phyloP scores from a whole-genome alignment of 2,797 vertebrate genomes.

The Apogon talboti region DNA sequence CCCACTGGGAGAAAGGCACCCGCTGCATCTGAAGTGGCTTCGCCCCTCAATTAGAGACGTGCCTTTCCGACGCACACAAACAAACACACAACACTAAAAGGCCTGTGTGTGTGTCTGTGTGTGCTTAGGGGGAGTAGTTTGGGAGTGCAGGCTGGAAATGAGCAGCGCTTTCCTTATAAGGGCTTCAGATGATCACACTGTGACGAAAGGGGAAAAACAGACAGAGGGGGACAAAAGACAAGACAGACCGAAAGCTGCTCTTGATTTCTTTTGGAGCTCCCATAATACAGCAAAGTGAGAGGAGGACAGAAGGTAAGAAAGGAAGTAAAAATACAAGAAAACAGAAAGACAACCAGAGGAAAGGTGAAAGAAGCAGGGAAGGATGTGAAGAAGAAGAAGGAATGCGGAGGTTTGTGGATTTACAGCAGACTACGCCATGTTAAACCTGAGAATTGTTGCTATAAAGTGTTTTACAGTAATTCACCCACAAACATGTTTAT shows the following conservation, averaged over 20 bases:
- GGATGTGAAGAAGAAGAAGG: neutral
- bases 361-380: neutral
- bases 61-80: slow-evolving; percentile 59
- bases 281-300: neutral
- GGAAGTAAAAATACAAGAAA: neutral
- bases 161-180: slow-evolving; percentile 22
- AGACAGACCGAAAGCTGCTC: slow-evolving; percentile 19
- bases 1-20: slow-evolving; percentile 61
- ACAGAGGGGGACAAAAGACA: slow-evolving; percentile 23
- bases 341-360: neutral
- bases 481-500: too few relatives aligned
- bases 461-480: too few relatives aligned
- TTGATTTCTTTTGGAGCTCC: slow-evolving; percentile 35
- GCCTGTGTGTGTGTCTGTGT: slow-evolving; percentile 11
- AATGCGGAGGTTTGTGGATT: neutral
- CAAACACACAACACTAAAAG: slow-evolving; percentile 52
- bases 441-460: too few relatives aligned
- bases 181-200: slow-evolving; percentile 44
- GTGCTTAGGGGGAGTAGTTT: neutral
- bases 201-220: slow-evolving; percentile 30
- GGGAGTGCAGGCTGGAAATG: slow-evolving; percentile 37
- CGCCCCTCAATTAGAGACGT: slow-evolving; percentile 65
- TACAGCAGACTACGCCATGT: too few relatives aligned
- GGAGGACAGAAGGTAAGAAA: slow-evolving; percentile 4
- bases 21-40: slow-evolving; percentile 67